Conservation (phyloP, 2,888 invertebrate species). For the Heliconius charithonia region DNA sequence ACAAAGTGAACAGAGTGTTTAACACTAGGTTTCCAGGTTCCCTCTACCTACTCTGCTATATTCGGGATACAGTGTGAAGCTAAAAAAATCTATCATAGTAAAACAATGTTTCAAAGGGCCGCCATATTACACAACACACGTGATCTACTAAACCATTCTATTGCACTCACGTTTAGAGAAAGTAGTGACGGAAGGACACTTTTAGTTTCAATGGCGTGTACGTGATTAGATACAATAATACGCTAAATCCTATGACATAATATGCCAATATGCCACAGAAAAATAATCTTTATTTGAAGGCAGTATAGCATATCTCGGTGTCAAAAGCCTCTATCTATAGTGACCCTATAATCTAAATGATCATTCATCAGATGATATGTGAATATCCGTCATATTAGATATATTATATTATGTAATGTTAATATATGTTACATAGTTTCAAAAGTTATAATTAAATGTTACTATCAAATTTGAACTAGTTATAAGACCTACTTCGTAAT, state of each 20-base stretch:
- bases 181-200: conserved; percentile 70
- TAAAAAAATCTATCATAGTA: neutral
- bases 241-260: conserved; percentile 44
- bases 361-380: conserved; percentile 15
- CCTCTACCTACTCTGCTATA: neutral
- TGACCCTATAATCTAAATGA: conserved; percentile 21
- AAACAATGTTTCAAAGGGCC: conserved; percentile 50
- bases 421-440: neutral
- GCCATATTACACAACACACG: conserved; percentile 50
- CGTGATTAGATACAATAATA: conserved; percentile 66
- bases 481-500: conserved; percentile 9
- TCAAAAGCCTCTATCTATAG: neutral
- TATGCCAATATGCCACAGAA: neutral
- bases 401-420: conserved; percentile 14
- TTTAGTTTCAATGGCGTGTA: conserved; percentile 57
- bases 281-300: neutral
- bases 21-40: neutral
- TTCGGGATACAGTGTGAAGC: too few relatives aligned
- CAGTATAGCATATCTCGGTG: neutral
- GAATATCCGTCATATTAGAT: conserved; percentile 19
- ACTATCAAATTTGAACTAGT: conserved; percentile 13
- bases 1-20: neutral
- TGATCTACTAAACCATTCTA: conserved; percentile 44
- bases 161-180: conserved; percentile 75
- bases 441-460: conserved; percentile 4